A percentile compares a stretch with the other conserved stretches of the same genome.
These are phyloP conservation scores for Thripadectes ignobilis DNA, from an alignment of 2,797 vertebrate species.

Conservation along the genomic window DNA sequence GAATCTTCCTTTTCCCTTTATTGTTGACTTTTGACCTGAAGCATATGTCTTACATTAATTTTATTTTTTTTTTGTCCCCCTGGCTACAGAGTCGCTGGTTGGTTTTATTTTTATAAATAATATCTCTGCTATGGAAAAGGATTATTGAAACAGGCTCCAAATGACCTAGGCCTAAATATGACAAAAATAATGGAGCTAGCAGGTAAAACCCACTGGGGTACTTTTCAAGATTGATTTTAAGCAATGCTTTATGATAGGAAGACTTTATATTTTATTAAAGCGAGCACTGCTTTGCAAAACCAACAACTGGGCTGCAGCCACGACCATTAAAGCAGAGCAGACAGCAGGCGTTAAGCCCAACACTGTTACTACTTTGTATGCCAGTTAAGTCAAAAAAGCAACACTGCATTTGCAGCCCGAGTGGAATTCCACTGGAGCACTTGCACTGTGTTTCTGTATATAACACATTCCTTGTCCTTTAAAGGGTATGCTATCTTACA, in stretches of 20 bases:
- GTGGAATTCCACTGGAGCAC: constrained; percentile 58
- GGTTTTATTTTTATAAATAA: not conserved
- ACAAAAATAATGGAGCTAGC: not conserved
- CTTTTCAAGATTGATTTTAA: not conserved
- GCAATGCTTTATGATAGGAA: not conserved
- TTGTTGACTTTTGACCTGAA: constrained; percentile 5
- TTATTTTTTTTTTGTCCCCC: not conserved
- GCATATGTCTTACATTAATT: not conserved
- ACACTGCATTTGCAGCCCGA: constrained; percentile 36
- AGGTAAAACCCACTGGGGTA: not conserved
- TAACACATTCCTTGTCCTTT: constrained; percentile 75
- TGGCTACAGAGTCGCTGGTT: not conserved
- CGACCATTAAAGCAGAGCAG: not conserved
- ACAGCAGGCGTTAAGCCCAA: not conserved
- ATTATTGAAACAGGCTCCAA: constrained; percentile 4
- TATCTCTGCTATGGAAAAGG: not conserved
- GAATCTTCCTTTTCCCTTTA: not conserved
- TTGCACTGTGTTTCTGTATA: constrained; percentile 33
- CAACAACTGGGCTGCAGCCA: not conserved
- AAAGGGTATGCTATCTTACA: constrained; percentile 66
- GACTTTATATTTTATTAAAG: not conserved
- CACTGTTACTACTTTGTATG: not conserved
- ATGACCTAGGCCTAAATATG: not conserved
- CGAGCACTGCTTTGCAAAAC: not conserved
- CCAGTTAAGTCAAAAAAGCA: constrained; percentile 53